A percentile compares a stretch with the other conserved stretches of the same genome.
These are phyloP conservation scores for Pharmacophagus antenor DNA, from an alignment of 2,888 invertebrate species.

Conservation along the genomic window DNA sequence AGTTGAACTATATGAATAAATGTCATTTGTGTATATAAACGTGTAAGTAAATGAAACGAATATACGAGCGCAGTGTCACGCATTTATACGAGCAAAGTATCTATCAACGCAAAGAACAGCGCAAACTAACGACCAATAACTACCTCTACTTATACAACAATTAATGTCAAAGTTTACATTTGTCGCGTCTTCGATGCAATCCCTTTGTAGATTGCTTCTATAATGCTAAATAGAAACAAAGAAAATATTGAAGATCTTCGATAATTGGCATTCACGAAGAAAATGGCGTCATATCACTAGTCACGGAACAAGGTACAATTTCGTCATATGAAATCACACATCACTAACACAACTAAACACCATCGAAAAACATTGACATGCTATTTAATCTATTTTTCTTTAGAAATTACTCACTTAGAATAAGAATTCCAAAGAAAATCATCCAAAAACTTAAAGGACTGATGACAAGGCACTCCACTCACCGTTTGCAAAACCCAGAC, in stretches of 20 bases:
- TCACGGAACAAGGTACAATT: constrained; percentile 80
- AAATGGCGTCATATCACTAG: constrained; percentile 82
- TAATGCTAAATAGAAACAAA: constrained; percentile 47
- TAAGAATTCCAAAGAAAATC: constrained; percentile 80
- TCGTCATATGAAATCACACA: constrained; percentile 68
- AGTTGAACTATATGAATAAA: constrained; percentile 8
- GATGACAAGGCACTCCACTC: constrained; percentile 82
- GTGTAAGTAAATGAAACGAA: constrained; percentile 14
- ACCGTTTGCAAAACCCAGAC: constrained; percentile 79
- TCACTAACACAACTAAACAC: constrained; percentile 61
- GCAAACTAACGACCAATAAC: constrained; percentile 9
- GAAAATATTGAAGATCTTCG: constrained; percentile 72
- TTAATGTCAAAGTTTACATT: constrained; percentile 27
- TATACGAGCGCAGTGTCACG: constrained; percentile 1
- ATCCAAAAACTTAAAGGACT: constrained; percentile 79
- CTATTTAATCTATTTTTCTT: constrained; percentile 53
- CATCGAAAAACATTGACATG: constrained; percentile 54
- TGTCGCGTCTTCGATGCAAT: constrained; percentile 29
- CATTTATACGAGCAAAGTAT: constrained; percentile 19
- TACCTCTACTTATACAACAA: constrained; percentile 20
- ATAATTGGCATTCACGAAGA: constrained; percentile 81
- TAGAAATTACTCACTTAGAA: constrained; percentile 78
- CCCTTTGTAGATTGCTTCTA: constrained; percentile 26
- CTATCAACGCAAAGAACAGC: constrained; percentile 9
- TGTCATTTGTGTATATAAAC: constrained; percentile 2